Evolutionary conservation across 2,797 vertebrate genomes (phyloP).

Genomic region (Austrolebias charrua): DNA sequence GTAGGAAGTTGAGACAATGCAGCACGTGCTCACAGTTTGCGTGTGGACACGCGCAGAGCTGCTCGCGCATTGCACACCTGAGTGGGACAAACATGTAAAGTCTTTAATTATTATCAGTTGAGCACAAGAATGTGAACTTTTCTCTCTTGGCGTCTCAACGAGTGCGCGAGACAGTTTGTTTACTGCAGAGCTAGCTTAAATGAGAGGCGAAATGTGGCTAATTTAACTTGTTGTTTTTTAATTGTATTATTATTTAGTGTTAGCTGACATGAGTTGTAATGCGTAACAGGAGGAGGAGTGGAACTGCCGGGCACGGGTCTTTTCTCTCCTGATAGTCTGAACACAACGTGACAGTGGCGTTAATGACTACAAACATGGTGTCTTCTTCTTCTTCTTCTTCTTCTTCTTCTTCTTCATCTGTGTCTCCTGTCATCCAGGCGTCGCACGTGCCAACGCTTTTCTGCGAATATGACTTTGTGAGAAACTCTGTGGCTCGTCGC

Average conservation of each 20-base stretch:
- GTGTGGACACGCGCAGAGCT: constrained; percentile 21
- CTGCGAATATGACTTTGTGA: constrained; percentile 81
- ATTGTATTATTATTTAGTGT: constrained; percentile 41
- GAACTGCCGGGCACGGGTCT: constrained; percentile 58
- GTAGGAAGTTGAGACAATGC: constrained; percentile 80
- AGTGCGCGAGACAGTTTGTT: constrained; percentile 8
- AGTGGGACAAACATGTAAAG: too few species aligned
- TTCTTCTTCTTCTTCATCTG: too few species aligned
- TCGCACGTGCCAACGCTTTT: constrained; percentile 71
- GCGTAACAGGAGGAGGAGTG: constrained; percentile 73
- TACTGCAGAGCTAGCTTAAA: constrained; percentile 5
- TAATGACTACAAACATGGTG: constrained; percentile 69
- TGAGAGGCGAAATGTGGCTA: background rate
- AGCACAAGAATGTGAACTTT: constrained; percentile 1
- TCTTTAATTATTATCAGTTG: constrained; percentile 24
- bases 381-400: too few species aligned
- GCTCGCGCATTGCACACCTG: background rate
- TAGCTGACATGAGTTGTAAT: constrained; percentile 57
- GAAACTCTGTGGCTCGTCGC: constrained; percentile 67
- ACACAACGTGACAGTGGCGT: constrained; percentile 73
- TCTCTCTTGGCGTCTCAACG: background rate
- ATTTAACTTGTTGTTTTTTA: constrained; percentile 37
- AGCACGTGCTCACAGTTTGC: constrained; percentile 81
- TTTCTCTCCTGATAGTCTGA: constrained; percentile 59
- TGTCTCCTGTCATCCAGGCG: constrained; percentile 76